These are phyloP conservation scores for Chroicocephalus ridibundus DNA, from an alignment of 2,113 vertebrate species.

Conservation along the genomic window DNA sequence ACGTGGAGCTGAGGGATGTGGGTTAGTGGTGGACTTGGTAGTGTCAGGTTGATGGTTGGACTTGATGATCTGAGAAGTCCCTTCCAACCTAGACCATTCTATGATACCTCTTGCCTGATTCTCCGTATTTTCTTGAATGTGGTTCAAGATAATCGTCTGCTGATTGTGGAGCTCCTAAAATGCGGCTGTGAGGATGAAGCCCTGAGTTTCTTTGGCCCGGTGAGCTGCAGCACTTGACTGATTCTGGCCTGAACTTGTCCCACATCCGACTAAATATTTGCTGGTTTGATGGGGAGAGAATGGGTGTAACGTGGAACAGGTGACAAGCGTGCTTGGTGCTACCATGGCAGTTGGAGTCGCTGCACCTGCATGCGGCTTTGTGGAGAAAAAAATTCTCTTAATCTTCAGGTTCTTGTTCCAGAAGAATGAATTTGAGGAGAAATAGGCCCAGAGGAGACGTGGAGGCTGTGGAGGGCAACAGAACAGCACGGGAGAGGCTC, in stretches of 20 bases:
- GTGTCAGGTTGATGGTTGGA: neutral
- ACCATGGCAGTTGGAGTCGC: neutral
- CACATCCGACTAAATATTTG: neutral
- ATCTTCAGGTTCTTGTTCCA: neutral
- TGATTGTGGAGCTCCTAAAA: neutral
- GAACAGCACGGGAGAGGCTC: neutral
- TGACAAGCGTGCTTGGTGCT: neutral
- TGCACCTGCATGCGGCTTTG: neutral
- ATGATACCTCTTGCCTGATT: neutral
- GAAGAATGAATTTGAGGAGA: neutral
- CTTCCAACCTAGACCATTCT: neutral
- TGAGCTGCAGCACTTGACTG: neutral
- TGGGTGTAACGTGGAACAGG: accelerated
- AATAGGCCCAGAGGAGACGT: neutral
- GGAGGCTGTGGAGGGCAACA: neutral
- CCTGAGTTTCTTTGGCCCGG: neutral
- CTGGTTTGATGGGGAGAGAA: neutral
- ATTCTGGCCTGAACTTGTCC: neutral
- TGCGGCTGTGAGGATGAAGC: neutral
- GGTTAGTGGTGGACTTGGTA: neutral
- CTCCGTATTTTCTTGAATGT: accelerated
- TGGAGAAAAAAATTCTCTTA: neutral
- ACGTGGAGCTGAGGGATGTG: neutral
- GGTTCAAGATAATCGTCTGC: neutral
- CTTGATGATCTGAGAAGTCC: neutral